Percentiles rank a stretch among this genome's conserved stretches.
These are phyloP conservation scores for Volucella inanis DNA, from an alignment of 2,888 invertebrate genomes.

Conservation along the genomic window DNA sequence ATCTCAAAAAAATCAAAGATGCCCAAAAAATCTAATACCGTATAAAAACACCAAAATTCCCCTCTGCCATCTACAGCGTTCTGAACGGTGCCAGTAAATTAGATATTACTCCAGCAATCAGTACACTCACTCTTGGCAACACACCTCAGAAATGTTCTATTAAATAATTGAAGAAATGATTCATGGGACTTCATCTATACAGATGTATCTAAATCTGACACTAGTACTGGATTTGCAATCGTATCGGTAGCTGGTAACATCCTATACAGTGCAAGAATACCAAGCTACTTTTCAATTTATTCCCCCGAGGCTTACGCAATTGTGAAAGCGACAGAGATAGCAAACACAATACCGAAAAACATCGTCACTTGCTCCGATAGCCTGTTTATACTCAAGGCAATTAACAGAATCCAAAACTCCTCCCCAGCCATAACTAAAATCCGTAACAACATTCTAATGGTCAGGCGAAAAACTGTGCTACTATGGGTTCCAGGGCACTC, in stretches of 20 bases:
- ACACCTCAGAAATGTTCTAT: too few species aligned
- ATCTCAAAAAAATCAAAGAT: neutral
- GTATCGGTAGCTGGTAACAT: neutral
- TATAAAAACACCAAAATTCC: neutral
- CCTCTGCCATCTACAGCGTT: neutral
- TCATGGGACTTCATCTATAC: neutral
- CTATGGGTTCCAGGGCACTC: too few species aligned
- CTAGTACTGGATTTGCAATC: neutral
- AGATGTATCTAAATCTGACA: neutral
- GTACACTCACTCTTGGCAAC: neutral
- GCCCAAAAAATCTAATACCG: neutral
- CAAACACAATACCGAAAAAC: neutral
- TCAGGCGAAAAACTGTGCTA: too few species aligned
- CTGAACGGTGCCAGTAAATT: neutral
- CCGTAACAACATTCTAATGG: too few species aligned
- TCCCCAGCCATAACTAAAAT: too few species aligned
- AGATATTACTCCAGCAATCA: neutral
- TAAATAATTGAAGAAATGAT: neutral
- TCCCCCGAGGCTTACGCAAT: neutral
- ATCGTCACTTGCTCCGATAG: too few species aligned
- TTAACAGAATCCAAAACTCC: too few species aligned
- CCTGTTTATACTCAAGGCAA: too few species aligned
- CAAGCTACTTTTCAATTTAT: neutral
- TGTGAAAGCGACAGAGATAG: neutral
- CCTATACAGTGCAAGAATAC: neutral